Evolutionary conservation across 2,113 vertebrate species (phyloP).

Genomic region (Melospiza georgiana): DNA sequence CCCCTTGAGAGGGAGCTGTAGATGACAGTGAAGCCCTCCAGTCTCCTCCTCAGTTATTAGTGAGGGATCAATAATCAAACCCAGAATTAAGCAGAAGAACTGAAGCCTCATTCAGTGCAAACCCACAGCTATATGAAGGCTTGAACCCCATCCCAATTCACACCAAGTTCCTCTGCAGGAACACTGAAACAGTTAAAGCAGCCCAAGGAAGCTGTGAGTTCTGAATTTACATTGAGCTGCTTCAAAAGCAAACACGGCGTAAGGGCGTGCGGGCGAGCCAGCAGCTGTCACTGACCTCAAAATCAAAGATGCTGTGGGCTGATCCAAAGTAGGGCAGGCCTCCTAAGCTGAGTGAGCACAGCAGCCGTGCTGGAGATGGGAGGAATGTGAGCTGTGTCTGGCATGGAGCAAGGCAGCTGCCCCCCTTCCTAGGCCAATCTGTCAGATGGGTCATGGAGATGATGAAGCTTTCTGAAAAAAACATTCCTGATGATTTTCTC

Average conservation of each 20-base stretch:
- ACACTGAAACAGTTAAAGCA: background rate
- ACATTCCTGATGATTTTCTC: background rate
- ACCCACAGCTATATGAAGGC: background rate
- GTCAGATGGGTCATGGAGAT: background rate
- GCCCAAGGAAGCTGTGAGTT: background rate
- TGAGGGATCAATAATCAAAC: background rate
- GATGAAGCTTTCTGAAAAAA: background rate
- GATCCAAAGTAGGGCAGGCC: background rate
- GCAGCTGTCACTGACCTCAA: conserved; percentile 17
- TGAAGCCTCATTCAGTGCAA: background rate
- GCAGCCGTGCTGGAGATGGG: background rate
- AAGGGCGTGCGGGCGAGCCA: background rate
- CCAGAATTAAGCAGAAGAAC: background rate
- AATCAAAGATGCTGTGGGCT: background rate
- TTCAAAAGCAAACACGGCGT: background rate
- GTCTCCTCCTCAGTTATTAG: background rate
- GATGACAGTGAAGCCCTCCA: background rate
- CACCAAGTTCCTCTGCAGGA: background rate
- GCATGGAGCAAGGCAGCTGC: background rate
- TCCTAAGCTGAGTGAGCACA: accelerated
- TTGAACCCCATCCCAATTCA: background rate
- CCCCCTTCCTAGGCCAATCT: background rate
- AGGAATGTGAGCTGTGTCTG: background rate
- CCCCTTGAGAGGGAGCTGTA: background rate
- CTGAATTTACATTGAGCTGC: background rate